These are phyloP conservation scores for Scaptomyza flava DNA, from an alignment of 2,888 invertebrate species.

Conservation along the genomic window DNA sequence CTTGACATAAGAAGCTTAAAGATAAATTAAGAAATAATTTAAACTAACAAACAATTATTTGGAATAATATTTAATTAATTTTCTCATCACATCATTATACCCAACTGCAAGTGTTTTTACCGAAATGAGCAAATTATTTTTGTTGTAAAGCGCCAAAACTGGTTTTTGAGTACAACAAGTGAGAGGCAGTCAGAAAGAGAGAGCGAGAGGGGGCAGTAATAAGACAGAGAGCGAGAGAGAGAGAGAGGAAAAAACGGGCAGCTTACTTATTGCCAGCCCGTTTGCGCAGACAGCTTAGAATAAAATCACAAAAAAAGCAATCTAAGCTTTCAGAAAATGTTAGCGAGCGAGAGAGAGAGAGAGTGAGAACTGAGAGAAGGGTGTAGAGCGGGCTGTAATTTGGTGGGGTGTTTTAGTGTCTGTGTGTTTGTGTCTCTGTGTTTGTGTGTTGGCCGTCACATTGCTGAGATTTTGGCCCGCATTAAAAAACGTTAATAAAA, in stretches of 20 bases:
- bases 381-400: not conserved
- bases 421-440: conserved; percentile 1
- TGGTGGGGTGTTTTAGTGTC: not conserved
- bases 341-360: not conserved
- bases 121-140: conserved; percentile 10
- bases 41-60: too few relatives aligned
- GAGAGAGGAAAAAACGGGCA: not conserved
- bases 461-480: conserved; percentile 75
- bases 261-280: conserved; percentile 35
- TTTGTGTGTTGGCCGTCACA: conserved; percentile 38
- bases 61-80: too few relatives aligned
- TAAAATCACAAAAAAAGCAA: conserved; percentile 54
- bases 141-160: conserved; percentile 38
- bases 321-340: conserved; percentile 62
- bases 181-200: not conserved
- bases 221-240: not conserved
- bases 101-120: not conserved
- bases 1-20: too few relatives aligned
- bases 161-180: conserved; percentile 27
- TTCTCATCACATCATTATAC: not conserved
- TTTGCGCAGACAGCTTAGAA: conserved; percentile 66
- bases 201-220: not conserved
- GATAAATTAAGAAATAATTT: too few relatives aligned
- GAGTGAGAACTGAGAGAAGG: not conserved
- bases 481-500: conserved; percentile 52